phyloP scores from a whole-genome alignment of 2,113 vertebrate species.

The Dipodomys spectabilis region DNA sequence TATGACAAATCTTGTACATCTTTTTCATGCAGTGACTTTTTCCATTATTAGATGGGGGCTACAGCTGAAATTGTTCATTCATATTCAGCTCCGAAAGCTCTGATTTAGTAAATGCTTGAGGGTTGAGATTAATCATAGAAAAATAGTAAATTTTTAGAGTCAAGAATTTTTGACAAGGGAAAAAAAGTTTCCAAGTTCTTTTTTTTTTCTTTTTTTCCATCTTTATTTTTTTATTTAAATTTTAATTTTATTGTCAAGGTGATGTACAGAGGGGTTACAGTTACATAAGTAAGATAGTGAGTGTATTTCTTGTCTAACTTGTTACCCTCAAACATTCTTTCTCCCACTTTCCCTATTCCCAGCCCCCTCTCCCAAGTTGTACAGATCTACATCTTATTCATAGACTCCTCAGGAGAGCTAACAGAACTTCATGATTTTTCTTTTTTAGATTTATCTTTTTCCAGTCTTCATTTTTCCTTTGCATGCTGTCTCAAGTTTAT shows the following conservation, averaged over 20 bases:
- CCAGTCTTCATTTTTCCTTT: neutral
- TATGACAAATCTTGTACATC: neutral
- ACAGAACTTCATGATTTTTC: too few relatives aligned
- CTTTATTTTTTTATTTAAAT: too few relatives aligned
- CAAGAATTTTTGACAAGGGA: neutral
- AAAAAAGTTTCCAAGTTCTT: neutral
- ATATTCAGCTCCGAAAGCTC: neutral
- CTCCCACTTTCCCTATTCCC: too few relatives aligned
- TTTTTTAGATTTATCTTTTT: neutral
- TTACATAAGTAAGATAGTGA: too few relatives aligned
- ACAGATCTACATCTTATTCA: too few relatives aligned
- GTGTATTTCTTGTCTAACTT: too few relatives aligned
- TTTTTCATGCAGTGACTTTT: neutral
- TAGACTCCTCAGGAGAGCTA: too few relatives aligned
- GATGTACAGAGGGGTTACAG: too few relatives aligned
- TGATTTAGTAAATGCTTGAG: neutral
- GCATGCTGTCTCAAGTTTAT: neutral
- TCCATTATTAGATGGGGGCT: neutral
- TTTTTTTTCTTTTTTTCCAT: neutral
- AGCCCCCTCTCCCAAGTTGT: too few relatives aligned
- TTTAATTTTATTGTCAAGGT: too few relatives aligned
- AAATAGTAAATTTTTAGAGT: constrained; percentile 11
- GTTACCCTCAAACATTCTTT: too few relatives aligned
- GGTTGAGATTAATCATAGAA: neutral
- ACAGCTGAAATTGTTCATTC: neutral